Evolutionary conservation across 2,888 invertebrate genomes (phyloP).

Genomic region (Macrostomum cliftonense): DNA sequence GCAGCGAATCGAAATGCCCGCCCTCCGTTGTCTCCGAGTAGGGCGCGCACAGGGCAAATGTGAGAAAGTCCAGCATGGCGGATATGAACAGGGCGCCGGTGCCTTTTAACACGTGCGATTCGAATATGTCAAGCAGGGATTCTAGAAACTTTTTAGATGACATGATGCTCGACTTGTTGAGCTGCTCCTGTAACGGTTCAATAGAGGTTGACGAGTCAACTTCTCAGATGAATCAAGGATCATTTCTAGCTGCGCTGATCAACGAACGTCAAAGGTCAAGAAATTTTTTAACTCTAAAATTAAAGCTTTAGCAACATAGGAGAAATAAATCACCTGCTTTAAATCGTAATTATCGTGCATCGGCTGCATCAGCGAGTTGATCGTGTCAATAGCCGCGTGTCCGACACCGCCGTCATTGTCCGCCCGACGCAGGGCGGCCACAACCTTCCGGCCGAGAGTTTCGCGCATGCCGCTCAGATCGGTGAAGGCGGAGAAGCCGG

Average conservation of each 20-base stretch:
- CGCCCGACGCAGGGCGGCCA: slow-evolving; percentile 65
- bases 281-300: too few species aligned
- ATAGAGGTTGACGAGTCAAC: too few species aligned
- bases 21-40: slow-evolving; percentile 91
- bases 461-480: slow-evolving; percentile 74
- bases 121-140: slow-evolving; percentile 79
- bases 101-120: slow-evolving; percentile 70
- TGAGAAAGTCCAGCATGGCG: slow-evolving; percentile 90
- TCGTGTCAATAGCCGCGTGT: slow-evolving; percentile 86
- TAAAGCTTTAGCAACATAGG: too few species aligned
- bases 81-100: slow-evolving; percentile 87
- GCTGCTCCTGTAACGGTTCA: slow-evolving; percentile 53
- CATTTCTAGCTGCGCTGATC: too few species aligned
- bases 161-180: slow-evolving; percentile 84
- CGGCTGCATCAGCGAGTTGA: slow-evolving; percentile 82
- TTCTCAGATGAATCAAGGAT: too few species aligned
- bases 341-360: slow-evolving; percentile 87
- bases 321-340: too few species aligned
- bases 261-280: too few species aligned
- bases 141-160: slow-evolving; percentile 77
- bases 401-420: slow-evolving; percentile 58
- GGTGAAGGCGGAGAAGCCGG: slow-evolving; percentile 87
- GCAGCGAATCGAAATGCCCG: slow-evolving; percentile 50
- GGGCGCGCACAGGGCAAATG: slow-evolving; percentile 89
- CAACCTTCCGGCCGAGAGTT: slow-evolving; percentile 74